These are phyloP conservation scores for Apostichopus leukothele DNA, from an alignment of 53 echinoderm and acorn worm species.

Conservation along the genomic window DNA sequence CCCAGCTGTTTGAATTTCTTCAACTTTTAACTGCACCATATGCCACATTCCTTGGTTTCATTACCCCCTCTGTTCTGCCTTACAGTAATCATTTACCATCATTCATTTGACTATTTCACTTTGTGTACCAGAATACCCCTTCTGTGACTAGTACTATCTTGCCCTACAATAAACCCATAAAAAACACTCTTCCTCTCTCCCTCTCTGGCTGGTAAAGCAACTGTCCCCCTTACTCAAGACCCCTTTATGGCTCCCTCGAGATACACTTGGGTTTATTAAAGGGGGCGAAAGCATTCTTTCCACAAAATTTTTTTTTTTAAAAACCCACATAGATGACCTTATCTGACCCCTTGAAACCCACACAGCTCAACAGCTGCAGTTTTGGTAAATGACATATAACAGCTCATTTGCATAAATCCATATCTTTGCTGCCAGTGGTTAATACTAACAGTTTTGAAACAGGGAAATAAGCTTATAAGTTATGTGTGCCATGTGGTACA, in stretches of 20 bases:
- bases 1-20: not conserved
- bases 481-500: too few relatives aligned
- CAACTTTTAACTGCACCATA: not conserved
- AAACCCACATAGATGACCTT: conserved; percentile 6
- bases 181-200: not conserved
- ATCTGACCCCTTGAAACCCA: not conserved
- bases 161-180: conserved; percentile 19
- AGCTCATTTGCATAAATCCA: conserved; percentile 1
- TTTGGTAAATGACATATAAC: not conserved
- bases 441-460: not conserved
- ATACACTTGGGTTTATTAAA: not conserved
- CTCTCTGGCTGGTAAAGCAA: not conserved
- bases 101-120: not conserved
- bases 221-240: conserved; percentile 13
- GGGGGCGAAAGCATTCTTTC: not conserved
- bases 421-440: not conserved
- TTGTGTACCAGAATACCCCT: not conserved
- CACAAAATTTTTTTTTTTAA: not conserved
- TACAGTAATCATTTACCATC: not conserved
- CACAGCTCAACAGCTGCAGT: conserved; percentile 1
- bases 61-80: not conserved
- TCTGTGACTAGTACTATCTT: not conserved
- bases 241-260: conserved; percentile 13
- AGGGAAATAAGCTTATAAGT: too few relatives aligned
- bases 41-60: not conserved